Percentiles rank a stretch among this genome's conserved stretches.
phyloP scores from a whole-genome alignment of 2,888 invertebrate species.

The Thecocarcelia acutangulata region DNA sequence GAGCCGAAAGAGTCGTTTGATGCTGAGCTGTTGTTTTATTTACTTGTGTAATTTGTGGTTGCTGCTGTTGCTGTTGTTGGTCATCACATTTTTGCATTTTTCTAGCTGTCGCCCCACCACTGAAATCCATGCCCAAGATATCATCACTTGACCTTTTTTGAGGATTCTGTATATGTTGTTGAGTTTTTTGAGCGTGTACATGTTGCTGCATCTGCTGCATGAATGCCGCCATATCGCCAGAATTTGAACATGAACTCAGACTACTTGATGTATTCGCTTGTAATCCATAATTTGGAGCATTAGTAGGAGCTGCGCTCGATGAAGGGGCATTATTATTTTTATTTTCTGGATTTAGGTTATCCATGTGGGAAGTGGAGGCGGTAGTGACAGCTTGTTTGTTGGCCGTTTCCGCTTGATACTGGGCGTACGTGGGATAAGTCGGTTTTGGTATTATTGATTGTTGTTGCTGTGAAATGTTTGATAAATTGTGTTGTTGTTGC shows the following conservation, averaged over 20 bases:
- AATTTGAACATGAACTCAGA: conserved; percentile 41
- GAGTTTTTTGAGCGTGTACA: conserved; percentile 73
- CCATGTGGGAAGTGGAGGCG: conserved; percentile 2
- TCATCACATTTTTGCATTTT: conserved; percentile 76
- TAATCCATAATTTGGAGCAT: conserved; percentile 52
- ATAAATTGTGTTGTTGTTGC: conserved; percentile 64
- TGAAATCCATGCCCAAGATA: conserved; percentile 75
- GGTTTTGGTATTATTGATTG: conserved; percentile 55
- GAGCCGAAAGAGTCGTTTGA: too few species aligned
- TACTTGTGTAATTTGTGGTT: conserved; percentile 28
- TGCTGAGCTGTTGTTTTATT: conserved; percentile 45
- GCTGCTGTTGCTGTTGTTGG: conserved; percentile 41
- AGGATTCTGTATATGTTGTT: conserved; percentile 71
- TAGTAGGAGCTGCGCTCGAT: conserved; percentile 72
- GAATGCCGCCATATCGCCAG: conserved; percentile 77
- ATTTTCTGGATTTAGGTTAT: conserved; percentile 31
- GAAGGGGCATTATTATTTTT: conserved; percentile 27
- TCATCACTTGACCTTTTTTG: conserved; percentile 76
- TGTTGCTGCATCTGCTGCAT: conserved; percentile 77
- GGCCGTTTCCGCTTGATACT: conserved; percentile 75
- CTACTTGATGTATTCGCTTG: conserved; percentile 42
- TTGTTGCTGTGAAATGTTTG: conserved; percentile 54
- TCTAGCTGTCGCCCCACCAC: conserved; percentile 69
- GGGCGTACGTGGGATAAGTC: conserved; percentile 77
- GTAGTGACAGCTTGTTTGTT: conserved; percentile 46